Evolutionary conservation across 2,113 vertebrate species (phyloP), one percentile per base, ranked within the genome.

Genomic region (Hydrolagus affinis): DNA sequence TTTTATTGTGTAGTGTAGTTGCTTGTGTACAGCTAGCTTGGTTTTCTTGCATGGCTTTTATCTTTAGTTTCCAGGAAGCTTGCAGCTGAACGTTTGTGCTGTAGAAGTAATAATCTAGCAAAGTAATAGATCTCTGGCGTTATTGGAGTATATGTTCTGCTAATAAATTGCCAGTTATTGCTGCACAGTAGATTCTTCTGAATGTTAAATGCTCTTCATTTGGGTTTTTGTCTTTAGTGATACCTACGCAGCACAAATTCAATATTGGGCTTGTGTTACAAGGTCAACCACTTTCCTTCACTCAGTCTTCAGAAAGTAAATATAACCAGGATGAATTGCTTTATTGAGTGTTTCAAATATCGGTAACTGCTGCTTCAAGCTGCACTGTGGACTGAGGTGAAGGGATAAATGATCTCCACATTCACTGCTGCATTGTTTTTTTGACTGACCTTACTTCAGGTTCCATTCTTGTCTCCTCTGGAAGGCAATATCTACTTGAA

Each of bases 401-500:
- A 44, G 44, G 44, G 4, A 21, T 21, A 28, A 80, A 28, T 80
- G 60, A 19, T 25, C 28, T 83, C 21, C 4, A 69, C 14, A 62
- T 9, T 19, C 66, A 62, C 23, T 62, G 21, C 64, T 66, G 14
- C 78, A 66, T 28, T 80, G 59, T 62, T 15, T 83, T 64, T 66
- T 56, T 56, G 17, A 30, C 25, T 9, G 21, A 66, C 44, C 44
- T 44, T 44, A 44, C 8, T 80, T 11, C 73, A 95, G 94, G 94
- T 95, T 9, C 94, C 94, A 0, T 95, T 95, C 72, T 89, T 95
- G 11, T 95, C 94, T 23, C 94, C 94, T 59, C 90, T 95, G 86
- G 94, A 95, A 88, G 94, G 94, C 70, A 91, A 91, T 89, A 89
- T 95, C 85, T 94, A 94, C 88, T 87, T 95, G 80, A 88, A 56